phyloP scores from a whole-genome alignment of 2,113 vertebrate genomes.

The Hyperoodon ampullatus region DNA sequence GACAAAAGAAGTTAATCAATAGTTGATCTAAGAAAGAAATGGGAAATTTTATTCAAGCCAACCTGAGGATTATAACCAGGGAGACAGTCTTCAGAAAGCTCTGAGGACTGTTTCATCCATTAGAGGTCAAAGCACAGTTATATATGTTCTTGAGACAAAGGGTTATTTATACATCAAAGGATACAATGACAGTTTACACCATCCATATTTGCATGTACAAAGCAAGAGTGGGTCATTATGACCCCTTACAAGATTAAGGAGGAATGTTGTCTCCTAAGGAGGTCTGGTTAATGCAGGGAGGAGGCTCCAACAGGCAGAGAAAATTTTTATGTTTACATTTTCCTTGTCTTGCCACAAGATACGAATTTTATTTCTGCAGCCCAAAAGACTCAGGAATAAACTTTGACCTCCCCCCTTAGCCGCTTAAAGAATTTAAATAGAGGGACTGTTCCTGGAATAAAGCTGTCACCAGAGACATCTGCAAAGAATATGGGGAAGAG shows the following conservation, averaged over 20 bases:
- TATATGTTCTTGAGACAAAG: not conserved
- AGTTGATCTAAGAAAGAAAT: not conserved
- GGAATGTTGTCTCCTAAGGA: not conserved
- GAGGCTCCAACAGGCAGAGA: not conserved
- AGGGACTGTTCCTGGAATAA: not conserved
- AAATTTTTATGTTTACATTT: not conserved
- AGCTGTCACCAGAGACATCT: not conserved
- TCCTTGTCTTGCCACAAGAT: not conserved
- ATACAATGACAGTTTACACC: not conserved
- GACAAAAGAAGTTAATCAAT: not conserved
- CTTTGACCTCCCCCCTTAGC: not conserved
- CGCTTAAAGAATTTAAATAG: not conserved
- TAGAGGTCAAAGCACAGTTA: not conserved
- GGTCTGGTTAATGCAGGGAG: not conserved
- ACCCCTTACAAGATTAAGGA: not conserved
- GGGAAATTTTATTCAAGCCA: not conserved
- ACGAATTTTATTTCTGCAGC: not conserved
- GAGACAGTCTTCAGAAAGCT: not conserved
- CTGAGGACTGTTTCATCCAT: not conserved
- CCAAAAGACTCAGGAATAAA: not conserved
- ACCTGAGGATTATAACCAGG: not conserved
- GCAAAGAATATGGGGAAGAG: not conserved
- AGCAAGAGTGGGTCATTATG: not conserved
- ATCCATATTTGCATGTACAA: not conserved
- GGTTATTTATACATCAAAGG: not conserved